Base-by-base conservation (phyloP, 2,113 vertebrate species). In the Corydoras maculifer region DNA sequence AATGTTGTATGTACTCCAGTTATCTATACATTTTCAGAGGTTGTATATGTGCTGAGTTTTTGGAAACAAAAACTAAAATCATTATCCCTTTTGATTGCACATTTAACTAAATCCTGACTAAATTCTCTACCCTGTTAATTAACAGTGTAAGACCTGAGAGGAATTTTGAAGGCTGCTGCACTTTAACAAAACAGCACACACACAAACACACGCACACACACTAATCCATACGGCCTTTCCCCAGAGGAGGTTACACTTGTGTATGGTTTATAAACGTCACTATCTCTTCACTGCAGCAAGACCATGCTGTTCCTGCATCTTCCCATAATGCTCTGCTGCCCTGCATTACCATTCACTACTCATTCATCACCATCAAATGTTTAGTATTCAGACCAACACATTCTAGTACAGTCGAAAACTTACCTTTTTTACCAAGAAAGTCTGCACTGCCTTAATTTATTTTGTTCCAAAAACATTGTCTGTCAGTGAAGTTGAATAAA, bases 231-330 rank as follows among this genome's bases (percentile, higher is more conserved):
- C 30, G 57, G 57, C 30, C 32, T 71, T 58, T 57, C 51, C 48
- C 69, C 51, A 13, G 54, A 66, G 65, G 58, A 71, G 49, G 7
- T 25, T 15, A 59, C 75, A 64, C 65, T 49, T 29, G 53, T 60
- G 65, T 14, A 43, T n/a, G 29, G 30, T 55, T 57, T 53, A 54
- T 65, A 69, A 68, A 65, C 48, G 14, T n/a, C 13, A 10, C 70
- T 77, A 77, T 77, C 75, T 72, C 70, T 18, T 58, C 69, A 48
- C 59, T 72, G 75, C 75, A 76, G 75, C 60, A 62, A 12, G 57
- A 54, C 62, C 55, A 18, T 59, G 9, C 62, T 61, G 48, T 62
- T 53, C 7, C 48, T 13, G 18, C 31, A 57, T 15, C 59, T 62
- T 54, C 64, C 59, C 69, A 61, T 35, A 43, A 72, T 66, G 69